A percentile compares a stretch with the other conserved stretches of the same genome.
Conservation (phyloP, 2,888 invertebrate genomes). For the Dinocampus coccinellae region DNA sequence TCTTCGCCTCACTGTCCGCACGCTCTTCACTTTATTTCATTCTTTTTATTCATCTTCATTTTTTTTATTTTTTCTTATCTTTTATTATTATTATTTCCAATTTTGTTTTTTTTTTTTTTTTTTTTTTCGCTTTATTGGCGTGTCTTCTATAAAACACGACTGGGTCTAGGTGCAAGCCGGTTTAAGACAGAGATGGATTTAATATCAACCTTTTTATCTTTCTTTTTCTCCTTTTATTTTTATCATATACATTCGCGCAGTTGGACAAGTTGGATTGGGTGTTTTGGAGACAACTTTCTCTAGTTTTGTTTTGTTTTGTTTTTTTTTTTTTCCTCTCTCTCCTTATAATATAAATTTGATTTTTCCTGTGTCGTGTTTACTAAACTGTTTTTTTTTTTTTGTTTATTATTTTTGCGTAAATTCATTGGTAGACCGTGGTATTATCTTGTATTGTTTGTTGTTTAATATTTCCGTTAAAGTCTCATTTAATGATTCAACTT, state of each 20-base stretch:
- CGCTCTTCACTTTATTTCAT: slow-evolving; percentile 15
- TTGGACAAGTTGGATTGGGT: background rate
- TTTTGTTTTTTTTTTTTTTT: background rate
- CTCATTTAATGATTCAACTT: background rate
- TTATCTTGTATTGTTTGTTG: background rate
- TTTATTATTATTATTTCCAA: background rate
- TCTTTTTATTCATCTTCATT: slow-evolving; percentile 10
- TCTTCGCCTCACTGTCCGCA: slow-evolving; percentile 18
- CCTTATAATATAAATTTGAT: slow-evolving; percentile 24
- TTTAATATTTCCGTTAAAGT: background rate
- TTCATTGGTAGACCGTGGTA: background rate
- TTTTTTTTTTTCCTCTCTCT: slow-evolving; percentile 11
- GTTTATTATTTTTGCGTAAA: background rate
- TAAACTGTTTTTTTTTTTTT: slow-evolving; percentile 13
- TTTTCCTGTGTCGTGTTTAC: slow-evolving; percentile 21
- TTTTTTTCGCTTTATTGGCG: slow-evolving; percentile 27
- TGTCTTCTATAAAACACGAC: slow-evolving; percentile 33
- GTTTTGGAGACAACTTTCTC: slow-evolving; percentile 10
- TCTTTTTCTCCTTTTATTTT: background rate
- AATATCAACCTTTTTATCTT: background rate
- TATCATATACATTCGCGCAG: background rate
- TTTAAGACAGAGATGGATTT: slow-evolving; percentile 32
- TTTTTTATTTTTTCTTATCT: background rate
- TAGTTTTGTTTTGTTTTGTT: background rate
- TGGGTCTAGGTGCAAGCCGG: slow-evolving; percentile 38